Conservation (phyloP, 2,113 vertebrate species). For the Dicentrarchus labrax region DNA sequence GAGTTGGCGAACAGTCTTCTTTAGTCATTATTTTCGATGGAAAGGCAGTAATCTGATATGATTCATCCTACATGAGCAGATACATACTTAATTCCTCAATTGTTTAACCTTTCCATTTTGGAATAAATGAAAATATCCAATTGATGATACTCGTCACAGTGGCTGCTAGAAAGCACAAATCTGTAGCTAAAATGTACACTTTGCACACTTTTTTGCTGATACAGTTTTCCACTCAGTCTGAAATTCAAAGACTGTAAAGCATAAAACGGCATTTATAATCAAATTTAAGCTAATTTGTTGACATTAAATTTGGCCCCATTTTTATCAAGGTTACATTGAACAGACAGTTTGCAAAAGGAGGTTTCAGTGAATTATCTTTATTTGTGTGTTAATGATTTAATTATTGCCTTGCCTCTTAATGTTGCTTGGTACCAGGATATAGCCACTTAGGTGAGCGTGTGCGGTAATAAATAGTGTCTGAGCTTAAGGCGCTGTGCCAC, state of each 20-base stretch:
- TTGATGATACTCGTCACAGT: background rate
- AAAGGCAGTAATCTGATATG: background rate
- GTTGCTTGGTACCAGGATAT: conserved; percentile 36
- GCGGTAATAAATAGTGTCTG: background rate
- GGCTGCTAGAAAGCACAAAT: too few relatives aligned
- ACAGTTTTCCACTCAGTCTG: too few relatives aligned
- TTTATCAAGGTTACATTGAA: background rate
- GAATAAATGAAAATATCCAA: background rate
- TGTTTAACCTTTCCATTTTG: background rate
- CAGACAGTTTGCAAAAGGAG: background rate
- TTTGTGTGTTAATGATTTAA: background rate
- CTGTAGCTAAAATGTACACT: too few relatives aligned
- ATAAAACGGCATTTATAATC: background rate
- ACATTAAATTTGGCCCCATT: background rate
- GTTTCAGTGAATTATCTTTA: background rate
- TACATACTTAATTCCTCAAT: too few relatives aligned
- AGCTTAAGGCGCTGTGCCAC: background rate
- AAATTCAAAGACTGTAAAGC: too few relatives aligned
- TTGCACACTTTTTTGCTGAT: too few relatives aligned
- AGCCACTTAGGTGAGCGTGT: background rate
- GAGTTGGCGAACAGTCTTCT: background rate
- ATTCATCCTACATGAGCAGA: background rate
- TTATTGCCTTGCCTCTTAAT: background rate
- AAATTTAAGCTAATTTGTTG: background rate
- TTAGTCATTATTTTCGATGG: background rate